These are phyloP conservation scores for Acanthaster planci DNA, from an alignment of 35 echinoderm and acorn worm species.

Conservation along the genomic window DNA sequence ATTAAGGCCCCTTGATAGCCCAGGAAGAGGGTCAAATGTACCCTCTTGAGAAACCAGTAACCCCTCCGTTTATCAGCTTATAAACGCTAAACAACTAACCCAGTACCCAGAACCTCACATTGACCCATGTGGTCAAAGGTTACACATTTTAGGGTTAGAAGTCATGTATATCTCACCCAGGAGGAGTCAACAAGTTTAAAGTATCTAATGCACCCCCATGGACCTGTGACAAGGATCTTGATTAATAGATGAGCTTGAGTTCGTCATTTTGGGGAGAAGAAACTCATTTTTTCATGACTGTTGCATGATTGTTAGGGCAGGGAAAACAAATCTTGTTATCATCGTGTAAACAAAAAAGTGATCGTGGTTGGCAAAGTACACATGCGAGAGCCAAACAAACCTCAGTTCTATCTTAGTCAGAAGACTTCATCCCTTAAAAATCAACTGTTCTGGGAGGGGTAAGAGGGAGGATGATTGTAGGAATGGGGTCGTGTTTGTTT, in stretches of 20 bases:
- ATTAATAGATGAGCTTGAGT: neutral
- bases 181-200: constrained; percentile 27
- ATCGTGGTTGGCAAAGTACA: constrained; percentile 12
- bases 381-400: neutral
- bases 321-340: no score
- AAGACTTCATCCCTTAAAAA: constrained; percentile 21
- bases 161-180: constrained; percentile 14
- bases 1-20: neutral
- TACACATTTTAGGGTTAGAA: neutral
- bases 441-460: neutral
- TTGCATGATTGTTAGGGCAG: no score
- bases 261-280: no score
- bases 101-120: neutral
- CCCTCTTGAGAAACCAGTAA: neutral
- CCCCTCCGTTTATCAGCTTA: neutral
- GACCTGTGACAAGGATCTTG: neutral
- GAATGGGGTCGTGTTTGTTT: constrained; percentile 31
- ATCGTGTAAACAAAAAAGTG: constrained; percentile 17
- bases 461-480: neutral
- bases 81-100: neutral
- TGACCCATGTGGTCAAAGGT: constrained; percentile 13
- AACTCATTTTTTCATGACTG: no score
- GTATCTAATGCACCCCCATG: neutral
- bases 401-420: neutral
- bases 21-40: constrained; percentile 19